Conservation (phyloP, 2,797 vertebrate genomes). For the Acanthis flammea region DNA sequence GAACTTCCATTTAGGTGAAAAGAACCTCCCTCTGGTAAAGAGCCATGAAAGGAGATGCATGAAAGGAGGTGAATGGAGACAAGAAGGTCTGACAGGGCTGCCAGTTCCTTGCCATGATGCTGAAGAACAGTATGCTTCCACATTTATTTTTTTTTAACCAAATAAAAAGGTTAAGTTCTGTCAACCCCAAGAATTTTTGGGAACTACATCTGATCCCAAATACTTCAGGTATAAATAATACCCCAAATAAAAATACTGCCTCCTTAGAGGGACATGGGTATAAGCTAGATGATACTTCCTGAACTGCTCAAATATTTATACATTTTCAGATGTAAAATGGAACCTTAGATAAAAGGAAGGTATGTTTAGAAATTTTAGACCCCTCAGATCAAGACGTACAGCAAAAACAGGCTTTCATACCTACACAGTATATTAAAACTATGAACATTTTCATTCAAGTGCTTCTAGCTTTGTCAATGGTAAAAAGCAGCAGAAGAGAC, state of each 20-base stretch:
- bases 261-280: not conserved
- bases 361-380: not conserved
- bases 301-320: not conserved
- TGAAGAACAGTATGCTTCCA: not conserved
- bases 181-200: not conserved
- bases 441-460: not conserved
- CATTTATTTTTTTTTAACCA: not conserved
- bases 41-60: not conserved
- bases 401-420: not conserved
- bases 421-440: accelerated
- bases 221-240: not conserved
- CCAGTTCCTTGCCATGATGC: not conserved
- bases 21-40: not conserved
- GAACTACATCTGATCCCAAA: not conserved
- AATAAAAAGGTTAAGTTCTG: not conserved
- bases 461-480: not conserved
- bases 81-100: not conserved
- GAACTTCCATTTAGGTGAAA: not conserved
- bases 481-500: not conserved
- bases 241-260: not conserved
- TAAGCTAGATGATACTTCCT: not conserved
- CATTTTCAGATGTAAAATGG: not conserved
- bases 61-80: not conserved
- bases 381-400: not conserved
- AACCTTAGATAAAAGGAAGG: not conserved